A percentile compares a stretch with the other conserved stretches of the same genome.
Evolutionary conservation across 2,797 vertebrate genomes (phyloP).

Genomic region (Protonibea diacanthus): DNA sequence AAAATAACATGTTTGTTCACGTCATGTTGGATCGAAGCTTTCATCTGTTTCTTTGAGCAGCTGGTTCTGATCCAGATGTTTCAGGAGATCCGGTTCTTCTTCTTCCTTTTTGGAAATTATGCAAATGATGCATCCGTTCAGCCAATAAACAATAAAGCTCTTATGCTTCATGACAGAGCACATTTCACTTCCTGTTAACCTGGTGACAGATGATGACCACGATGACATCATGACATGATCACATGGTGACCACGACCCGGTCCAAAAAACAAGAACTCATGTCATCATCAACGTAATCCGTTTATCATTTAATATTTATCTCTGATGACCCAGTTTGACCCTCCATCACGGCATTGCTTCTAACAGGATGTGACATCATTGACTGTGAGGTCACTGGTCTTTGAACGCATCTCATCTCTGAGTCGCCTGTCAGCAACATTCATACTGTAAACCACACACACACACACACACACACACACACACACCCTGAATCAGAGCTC

Average conservation of each 20-base stretch:
- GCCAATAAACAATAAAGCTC: conserved; percentile 43
- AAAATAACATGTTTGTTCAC: no score
- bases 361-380: neutral
- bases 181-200: conserved; percentile 26
- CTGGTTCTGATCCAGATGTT: neutral
- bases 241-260: conserved; percentile 35
- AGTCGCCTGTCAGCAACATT: conserved; percentile 11
- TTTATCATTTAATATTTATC: no score
- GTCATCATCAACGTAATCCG: no score
- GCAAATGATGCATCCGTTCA: conserved; percentile 47
- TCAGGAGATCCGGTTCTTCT: conserved; percentile 16
- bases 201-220: conserved; percentile 37
- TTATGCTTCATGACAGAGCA: conserved; percentile 24
- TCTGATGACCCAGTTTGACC: no score
- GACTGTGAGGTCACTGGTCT: conserved; percentile 12
- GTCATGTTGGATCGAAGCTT: neutral
- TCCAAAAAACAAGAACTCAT: conserved; percentile 24
- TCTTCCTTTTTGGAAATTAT: conserved; percentile 32
- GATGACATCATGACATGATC: neutral
- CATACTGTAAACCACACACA: no score
- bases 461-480: no score
- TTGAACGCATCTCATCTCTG: conserved; percentile 9
- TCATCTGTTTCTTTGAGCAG: neutral
- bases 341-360: neutral
- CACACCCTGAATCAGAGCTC: no score